Base-by-base conservation (phyloP, 2,113 vertebrate genomes). In the Tetrao urogallus region DNA sequence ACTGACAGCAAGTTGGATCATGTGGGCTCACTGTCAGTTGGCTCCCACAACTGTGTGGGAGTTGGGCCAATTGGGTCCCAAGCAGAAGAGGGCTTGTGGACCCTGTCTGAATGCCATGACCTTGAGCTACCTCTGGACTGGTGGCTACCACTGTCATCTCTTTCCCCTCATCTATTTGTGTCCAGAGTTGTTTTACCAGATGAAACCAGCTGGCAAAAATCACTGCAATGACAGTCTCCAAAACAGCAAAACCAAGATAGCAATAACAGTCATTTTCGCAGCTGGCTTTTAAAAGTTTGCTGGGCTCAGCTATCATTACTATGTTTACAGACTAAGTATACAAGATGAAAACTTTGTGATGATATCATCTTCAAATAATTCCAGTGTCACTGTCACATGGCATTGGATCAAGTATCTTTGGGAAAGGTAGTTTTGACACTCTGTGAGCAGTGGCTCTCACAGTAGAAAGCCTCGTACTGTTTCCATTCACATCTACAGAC, bases 1-100 rank as follows among this genome's bases (percentile, higher is more conserved):
- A 45, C 42, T 77, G 60, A 78, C 20, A 50, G 69, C 15, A 45
- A 42, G 5, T 82, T 64, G 58, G 36, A 47, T 42, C 4, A 42
- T 30, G 7, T 17, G 21, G 50, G 6, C 19, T 92, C 45, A 25
- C 7, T 3, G 2, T 52, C 64, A 4, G 0, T 57, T 5, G 2
- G 40, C 47, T 52, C 52, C 73, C 20, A 16, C 2, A 12, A 25
- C 54, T 43, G 4, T 18, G 20, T 3, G 13, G 36, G 15, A 78
- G 38, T 32, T 1, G 2, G n/a, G 28, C 1, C 22, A 50, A 30
- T 27, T 2, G 6, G 13, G 50, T 21, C 74, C n/a, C 36, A 70
- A 56, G 61, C 11, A 42, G 22, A 25, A 19, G 34, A 81, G 13
- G 21, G 30, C 14, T 30, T 40, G 43, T 76, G 47, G 20, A 80